Base-by-base conservation (phyloP, 2,888 invertebrate genomes). In the Mystacides longicornis region DNA sequence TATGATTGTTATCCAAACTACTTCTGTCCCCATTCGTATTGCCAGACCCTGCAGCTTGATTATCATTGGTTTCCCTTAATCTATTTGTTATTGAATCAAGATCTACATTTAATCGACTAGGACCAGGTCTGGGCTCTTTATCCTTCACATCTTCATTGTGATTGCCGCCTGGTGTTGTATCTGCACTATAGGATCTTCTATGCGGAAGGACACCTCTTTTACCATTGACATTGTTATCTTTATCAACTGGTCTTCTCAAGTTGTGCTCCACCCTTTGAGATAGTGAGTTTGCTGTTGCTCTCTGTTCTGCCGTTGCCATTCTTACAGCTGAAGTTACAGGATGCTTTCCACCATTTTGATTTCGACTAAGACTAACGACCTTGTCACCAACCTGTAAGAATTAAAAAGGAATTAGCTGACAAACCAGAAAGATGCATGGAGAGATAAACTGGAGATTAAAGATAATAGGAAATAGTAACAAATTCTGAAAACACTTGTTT, bases 211-310 rank as follows among this genome's bases (percentile, higher is more conserved):
- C 73, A 46, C 87, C 86, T 64, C 83, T 75, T 62, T 80, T 78
- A 1, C 87, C 87, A 71, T 87, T 87, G 22, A 87, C 81, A 68
- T 87, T 87, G 62, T 83, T 84, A 67, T 88, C 88, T 66, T 77
- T 75, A 66, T 86, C 85, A 52, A 81, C 64, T 43, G 77, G 76
- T 53, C 75, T 71, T 59, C 75, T 72, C 62, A 74, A 68, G 61
- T 74, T 77, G 64, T 77, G 78, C 63, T 74, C 75, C 55, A 73
- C 73, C 65, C 71, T 73, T 54, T 70, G 78, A 62, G 72, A 72
- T 31, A 80, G 78, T 65, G 69, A 77, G 63, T 47, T 73, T 60
- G 71, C 73, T 63, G 71, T 73, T 53, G 70, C 71, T 63, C 72
- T 69, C 55, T 65, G 72, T 21, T 73, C 62, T 51, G 72, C 69